Conservation (phyloP, 2,888 invertebrate genomes). For the Aporophyla nigra region DNA sequence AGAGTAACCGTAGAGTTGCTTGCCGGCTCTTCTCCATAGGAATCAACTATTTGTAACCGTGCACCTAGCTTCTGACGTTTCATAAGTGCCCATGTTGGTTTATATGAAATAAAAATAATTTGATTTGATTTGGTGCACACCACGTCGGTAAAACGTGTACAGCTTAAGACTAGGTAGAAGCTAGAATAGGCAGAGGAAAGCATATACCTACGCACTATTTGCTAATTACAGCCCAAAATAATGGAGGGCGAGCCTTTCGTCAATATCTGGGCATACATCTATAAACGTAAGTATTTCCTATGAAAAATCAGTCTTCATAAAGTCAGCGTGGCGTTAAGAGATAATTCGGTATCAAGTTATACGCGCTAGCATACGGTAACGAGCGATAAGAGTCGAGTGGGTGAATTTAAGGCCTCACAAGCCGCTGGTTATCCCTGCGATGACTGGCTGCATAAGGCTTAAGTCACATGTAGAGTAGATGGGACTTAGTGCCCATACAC, state of each 20-base stretch:
- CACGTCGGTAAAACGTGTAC: no score
- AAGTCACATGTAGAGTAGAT: constrained; percentile 1
- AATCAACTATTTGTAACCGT: no score
- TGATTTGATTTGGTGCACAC: no score
- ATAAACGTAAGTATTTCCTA: background rate
- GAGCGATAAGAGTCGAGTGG: constrained; percentile 49
- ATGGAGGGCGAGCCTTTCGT: background rate
- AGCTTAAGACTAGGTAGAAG: no score
- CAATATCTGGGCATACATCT: background rate
- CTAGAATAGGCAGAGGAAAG: background rate
- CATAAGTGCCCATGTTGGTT: no score
- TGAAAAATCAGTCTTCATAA: constrained; percentile 20
- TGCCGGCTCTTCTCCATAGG: no score
- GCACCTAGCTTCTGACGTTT: no score
- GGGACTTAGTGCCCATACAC: background rate
- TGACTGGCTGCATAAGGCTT: constrained; percentile 12
- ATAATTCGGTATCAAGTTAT: constrained; percentile 40
- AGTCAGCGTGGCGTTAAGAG: constrained; percentile 14
- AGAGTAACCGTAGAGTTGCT: no score
- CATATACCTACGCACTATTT: background rate
- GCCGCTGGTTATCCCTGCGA: constrained; percentile 38
- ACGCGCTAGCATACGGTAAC: constrained; percentile 20
- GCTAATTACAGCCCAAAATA: background rate
- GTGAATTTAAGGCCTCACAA: constrained; percentile 53
- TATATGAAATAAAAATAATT: no score